phyloP scores from a whole-genome alignment of 2,888 invertebrate genomes.

The Acleris sparsana region DNA sequence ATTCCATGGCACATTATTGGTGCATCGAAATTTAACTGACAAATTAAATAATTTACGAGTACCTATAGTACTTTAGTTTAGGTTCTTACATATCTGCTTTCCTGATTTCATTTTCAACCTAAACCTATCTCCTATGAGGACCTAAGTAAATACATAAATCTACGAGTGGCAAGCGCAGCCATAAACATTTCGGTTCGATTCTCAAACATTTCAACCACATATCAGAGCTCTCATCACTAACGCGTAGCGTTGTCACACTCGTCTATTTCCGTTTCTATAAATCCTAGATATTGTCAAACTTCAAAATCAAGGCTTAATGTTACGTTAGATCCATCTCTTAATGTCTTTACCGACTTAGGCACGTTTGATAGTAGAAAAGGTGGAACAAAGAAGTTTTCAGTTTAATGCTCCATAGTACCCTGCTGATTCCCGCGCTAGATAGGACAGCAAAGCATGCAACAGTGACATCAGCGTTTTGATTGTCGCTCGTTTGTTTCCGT shows the following conservation, averaged over 20 bases:
- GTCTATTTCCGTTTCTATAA: not conserved
- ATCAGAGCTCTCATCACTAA: not conserved
- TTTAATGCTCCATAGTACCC: too few relatives aligned
- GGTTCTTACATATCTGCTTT: too few relatives aligned
- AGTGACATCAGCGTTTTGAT: slow-evolving; percentile 55
- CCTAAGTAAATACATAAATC: slow-evolving; percentile 44
- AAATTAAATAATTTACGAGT: too few relatives aligned
- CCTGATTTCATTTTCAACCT: too few relatives aligned
- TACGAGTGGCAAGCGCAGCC: slow-evolving; percentile 38
- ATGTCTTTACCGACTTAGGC: too few relatives aligned
- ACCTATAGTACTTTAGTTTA: too few relatives aligned
- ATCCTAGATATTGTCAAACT: not conserved
- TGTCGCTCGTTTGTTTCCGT: slow-evolving; percentile 53
- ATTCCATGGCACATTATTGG: too few relatives aligned
- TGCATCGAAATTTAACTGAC: too few relatives aligned
- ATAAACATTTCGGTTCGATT: slow-evolving; percentile 20
- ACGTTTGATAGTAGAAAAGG: too few relatives aligned
- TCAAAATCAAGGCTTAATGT: too few relatives aligned
- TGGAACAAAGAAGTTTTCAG: too few relatives aligned
- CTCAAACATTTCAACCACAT: not conserved
- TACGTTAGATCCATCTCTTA: too few relatives aligned
- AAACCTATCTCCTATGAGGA: not conserved
- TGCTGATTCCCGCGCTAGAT: not conserved
- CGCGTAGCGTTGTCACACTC: slow-evolving; percentile 6
- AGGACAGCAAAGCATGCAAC: slow-evolving; percentile 43